Percentiles rank a stretch among this genome's conserved stretches.
phyloP scores from a whole-genome alignment of 92 coral and sea anemone species.

The Paramuricea clavata region DNA sequence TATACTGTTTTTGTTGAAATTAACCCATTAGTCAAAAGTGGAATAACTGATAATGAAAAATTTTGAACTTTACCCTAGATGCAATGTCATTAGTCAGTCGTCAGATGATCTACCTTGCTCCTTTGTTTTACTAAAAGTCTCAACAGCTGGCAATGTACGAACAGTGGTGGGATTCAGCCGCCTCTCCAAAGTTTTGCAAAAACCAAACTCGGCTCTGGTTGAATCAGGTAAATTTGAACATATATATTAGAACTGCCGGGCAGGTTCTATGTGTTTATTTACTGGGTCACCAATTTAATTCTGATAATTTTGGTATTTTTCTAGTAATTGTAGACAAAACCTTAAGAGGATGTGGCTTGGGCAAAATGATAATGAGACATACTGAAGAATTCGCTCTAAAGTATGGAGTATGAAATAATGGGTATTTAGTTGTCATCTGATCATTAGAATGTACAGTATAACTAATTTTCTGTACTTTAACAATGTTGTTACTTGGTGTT shows the following conservation, averaged over 20 bases:
- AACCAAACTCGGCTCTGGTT: conserved; percentile 67
- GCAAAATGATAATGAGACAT: conserved; percentile 83
- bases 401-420: conserved; percentile 41
- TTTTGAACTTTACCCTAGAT: not conserved
- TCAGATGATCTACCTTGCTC: conserved; percentile 85
- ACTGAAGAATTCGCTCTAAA: conserved; percentile 77
- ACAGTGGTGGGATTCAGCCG: conserved; percentile 80
- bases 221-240: conserved; percentile 78
- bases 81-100: not conserved
- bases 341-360: conserved; percentile 85
- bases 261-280: too few relatives aligned
- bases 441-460: too few relatives aligned
- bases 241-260: too few relatives aligned
- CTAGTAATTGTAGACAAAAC: conserved; percentile 78
- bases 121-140: conserved; percentile 69
- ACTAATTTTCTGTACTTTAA: not conserved
- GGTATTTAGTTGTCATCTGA: too few relatives aligned
- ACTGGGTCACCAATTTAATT: not conserved
- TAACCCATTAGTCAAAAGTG: too few relatives aligned
- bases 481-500: not conserved
- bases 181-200: conserved; percentile 78
- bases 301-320: not conserved
- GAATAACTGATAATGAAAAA: not conserved
- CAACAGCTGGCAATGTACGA: conserved; percentile 6
- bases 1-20: too few relatives aligned